Percentiles rank a stretch among this genome's conserved stretches.
Evolutionary conservation across 30 jellyfish, hydroid and myxozoan genomes (phyloP).

Genomic region (Aurelia sp.): DNA sequence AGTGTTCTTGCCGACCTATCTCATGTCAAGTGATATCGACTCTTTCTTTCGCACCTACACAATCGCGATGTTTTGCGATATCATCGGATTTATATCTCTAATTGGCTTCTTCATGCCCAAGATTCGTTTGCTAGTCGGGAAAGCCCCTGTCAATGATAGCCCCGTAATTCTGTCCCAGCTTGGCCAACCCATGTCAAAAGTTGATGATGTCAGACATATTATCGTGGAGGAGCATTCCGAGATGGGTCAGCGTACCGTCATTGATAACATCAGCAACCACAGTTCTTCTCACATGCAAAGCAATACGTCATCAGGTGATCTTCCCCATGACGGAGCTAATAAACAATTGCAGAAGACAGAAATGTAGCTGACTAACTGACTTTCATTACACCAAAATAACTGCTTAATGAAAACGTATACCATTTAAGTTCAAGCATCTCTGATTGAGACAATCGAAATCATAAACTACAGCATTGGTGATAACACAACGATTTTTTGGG

Average conservation of each 20-base stretch:
- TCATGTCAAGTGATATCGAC: slow-evolving; percentile 17
- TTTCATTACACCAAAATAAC: too few relatives aligned
- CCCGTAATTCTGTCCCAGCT: slow-evolving; percentile 16
- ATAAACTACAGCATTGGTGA: too few relatives aligned
- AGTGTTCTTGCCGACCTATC: slow-evolving; percentile 61
- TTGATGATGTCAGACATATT: slow-evolving; percentile 10
- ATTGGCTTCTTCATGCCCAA: slow-evolving; percentile 57
- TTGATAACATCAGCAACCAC: slow-evolving; percentile 1
- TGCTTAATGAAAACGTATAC: too few relatives aligned
- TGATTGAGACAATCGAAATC: too few relatives aligned
- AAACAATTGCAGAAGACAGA: too few relatives aligned
- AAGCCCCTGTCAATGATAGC: slow-evolving; percentile 32
- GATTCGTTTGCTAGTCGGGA: slow-evolving; percentile 33
- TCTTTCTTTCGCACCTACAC: slow-evolving; percentile 47
- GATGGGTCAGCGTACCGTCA: background rate
- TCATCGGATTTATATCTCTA: slow-evolving; percentile 45
- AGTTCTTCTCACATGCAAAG: background rate
- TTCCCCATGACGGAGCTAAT: too few relatives aligned
- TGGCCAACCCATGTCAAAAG: background rate
- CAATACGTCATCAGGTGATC: too few relatives aligned
- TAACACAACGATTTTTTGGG: too few relatives aligned
- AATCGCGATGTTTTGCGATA: slow-evolving; percentile 41
- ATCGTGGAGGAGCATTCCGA: slow-evolving; percentile 19
- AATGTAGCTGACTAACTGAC: too few relatives aligned
- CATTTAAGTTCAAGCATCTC: too few relatives aligned